A percentile compares a stretch with the other conserved stretches of the same genome.
phyloP scores from a whole-genome alignment of 2,113 vertebrate species.

The Channa argus region DNA sequence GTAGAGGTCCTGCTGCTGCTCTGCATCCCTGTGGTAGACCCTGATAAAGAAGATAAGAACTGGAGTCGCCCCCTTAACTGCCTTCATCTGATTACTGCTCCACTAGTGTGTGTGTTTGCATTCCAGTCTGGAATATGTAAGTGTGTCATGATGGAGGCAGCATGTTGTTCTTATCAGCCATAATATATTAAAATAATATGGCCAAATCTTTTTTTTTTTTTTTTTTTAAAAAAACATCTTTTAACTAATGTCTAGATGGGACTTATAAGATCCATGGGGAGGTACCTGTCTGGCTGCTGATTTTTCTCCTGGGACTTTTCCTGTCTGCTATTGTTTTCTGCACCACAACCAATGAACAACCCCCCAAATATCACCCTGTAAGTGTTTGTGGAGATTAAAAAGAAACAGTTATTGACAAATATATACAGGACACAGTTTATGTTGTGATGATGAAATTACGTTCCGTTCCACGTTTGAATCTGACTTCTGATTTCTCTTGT shows the following conservation, averaged over 20 bases:
- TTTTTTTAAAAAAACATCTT: not conserved
- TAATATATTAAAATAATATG: too few relatives aligned
- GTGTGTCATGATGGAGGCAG: conserved; percentile 49
- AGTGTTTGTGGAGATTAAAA: conserved; percentile 59
- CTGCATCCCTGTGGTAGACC: conserved; percentile 90
- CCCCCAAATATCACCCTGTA: conserved; percentile 91
- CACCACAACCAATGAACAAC: conserved; percentile 86
- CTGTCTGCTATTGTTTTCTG: conserved; percentile 86
- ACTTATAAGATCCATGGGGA: conserved; percentile 86
- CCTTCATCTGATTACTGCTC: conserved; percentile 88
- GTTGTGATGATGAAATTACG: not conserved
- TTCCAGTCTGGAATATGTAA: conserved; percentile 92
- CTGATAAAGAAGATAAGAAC: conserved; percentile 91
- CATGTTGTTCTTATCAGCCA: not conserved
- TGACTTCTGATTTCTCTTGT: not conserved
- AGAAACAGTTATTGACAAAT: not conserved
- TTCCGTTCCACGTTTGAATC: not conserved
- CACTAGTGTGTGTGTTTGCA: conserved; percentile 87
- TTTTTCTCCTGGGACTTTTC: conserved; percentile 81
- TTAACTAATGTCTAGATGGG: conserved; percentile 80
- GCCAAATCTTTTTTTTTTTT: not conserved
- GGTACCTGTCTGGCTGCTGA: conserved; percentile 90
- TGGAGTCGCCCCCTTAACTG: conserved; percentile 98
- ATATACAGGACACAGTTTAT: not conserved
- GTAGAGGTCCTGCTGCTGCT: conserved; percentile 91